Conservation (phyloP, 2,797 vertebrate genomes). For the Echiichthys vipera region DNA sequence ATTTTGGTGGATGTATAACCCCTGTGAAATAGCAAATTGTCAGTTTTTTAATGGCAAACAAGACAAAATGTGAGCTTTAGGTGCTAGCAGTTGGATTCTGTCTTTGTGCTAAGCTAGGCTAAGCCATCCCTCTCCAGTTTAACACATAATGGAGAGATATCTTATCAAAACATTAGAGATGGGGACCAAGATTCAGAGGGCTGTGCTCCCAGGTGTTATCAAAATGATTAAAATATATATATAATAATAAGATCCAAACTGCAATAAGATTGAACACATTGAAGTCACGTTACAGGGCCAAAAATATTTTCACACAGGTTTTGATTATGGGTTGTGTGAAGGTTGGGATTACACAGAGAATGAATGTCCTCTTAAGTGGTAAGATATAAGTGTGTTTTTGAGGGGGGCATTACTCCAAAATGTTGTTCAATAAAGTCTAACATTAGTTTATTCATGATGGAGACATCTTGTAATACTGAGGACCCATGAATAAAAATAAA, state of each 20-base stretch:
- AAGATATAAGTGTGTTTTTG: too few relatives aligned
- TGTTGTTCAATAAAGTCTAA: neutral
- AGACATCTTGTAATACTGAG: neutral
- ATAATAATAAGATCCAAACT: neutral
- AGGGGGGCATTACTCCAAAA: neutral
- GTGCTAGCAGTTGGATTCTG: neutral
- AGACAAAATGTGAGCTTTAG: neutral
- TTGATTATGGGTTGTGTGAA: neutral
- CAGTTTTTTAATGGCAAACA: neutral
- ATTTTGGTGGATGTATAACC: neutral
- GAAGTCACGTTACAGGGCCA: neutral
- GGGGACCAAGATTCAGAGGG: neutral
- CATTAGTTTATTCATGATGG: constrained; percentile 1
- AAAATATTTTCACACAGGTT: neutral
- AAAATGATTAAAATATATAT: neutral
- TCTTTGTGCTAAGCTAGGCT: neutral
- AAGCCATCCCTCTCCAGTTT: neutral
- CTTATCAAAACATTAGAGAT: neutral
- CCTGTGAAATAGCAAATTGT: neutral
- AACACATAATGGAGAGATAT: neutral
- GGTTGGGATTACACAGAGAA: neutral
- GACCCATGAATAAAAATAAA: neutral
- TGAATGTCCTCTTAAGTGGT: neutral
- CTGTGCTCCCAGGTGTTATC: constrained; percentile 1
- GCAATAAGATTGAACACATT: too few relatives aligned